Base-by-base conservation (phyloP, 1,140 invertebrate genomes). In the Drosophila mojavensis region DNA sequence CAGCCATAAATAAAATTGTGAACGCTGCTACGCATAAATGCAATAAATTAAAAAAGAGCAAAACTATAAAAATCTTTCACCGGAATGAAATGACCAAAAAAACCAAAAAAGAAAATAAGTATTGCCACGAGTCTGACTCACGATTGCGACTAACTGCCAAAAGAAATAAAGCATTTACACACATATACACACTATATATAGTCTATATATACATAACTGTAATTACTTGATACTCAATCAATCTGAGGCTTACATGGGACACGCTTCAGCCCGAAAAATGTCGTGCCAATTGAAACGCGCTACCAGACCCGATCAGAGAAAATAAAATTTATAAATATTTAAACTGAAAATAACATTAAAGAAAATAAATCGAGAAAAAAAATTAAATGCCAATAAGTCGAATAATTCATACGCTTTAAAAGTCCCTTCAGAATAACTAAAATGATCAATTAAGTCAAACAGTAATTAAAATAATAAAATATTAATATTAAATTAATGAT, bases 51-150 rank as follows among this genome's bases (percentile, higher is more conserved):
- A 88, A 82, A 72, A 72, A 81, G 53, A 73, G 45, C 72, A 84
- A 73, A 89, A 89, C 84, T 88, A 86, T 88, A 84, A 68, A 72
- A 79, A 86, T 88, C 79, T 86, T 88, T 86, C 83, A 83, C 83
- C 79, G 71, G 43, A 78, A 72, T 47, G 28, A 71, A 58, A 71
- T 70, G 51, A 41, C 11, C n/a, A 45, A 45, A 45, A 17, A 45
- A 45, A 5, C 5, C 0, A 48, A 5, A 48, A 11, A 56, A 39
- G 0, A 50, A 39, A 56, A 39, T 2, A 50, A 39, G 28, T 10
- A 36, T 39, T 26, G 54, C 28, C 30, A n/a, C 55, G 20, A 7
- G 17, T 55, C 55, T 86, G 82, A 88, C 50, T 85, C 81, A 85
- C 50, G 17, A 50, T 24, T 47, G 43, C 15, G 20, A 65, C 62